These are phyloP conservation scores for Masticophis lateralis DNA, from an alignment of 2,797 vertebrate genomes.

Conservation along the genomic window DNA sequence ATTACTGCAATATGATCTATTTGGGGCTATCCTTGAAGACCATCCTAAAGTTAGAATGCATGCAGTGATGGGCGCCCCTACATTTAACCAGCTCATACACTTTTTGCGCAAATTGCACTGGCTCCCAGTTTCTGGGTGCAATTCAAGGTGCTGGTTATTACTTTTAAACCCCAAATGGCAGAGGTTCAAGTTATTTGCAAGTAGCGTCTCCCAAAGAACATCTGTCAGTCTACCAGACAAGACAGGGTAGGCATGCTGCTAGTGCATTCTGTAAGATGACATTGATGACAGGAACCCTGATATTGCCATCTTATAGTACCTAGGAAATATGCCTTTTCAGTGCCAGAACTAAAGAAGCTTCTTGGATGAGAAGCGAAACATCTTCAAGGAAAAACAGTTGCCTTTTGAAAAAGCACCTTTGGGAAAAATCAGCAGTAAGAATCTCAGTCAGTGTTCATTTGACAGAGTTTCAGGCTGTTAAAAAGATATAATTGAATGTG, in stretches of 20 bases:
- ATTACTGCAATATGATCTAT: background rate
- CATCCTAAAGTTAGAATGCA: background rate
- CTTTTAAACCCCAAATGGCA: background rate
- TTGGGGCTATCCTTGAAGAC: background rate
- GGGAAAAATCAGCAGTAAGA: background rate
- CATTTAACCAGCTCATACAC: background rate
- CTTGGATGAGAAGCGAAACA: background rate
- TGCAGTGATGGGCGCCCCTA: background rate
- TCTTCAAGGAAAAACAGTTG: background rate
- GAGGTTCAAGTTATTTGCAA: background rate
- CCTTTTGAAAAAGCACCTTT: background rate
- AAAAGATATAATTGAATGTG: background rate
- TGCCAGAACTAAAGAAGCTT: background rate
- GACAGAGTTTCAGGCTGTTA: background rate
- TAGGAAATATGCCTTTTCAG: background rate
- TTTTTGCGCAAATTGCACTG: background rate
- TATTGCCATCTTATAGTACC: background rate
- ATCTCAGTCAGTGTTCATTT: background rate
- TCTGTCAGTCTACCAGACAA: background rate
- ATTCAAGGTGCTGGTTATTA: background rate
- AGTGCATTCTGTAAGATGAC: background rate
- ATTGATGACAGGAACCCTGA: no score
- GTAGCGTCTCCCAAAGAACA: background rate
- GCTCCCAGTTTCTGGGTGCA: background rate
- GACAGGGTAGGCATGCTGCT: background rate